Base-by-base conservation (phyloP, 2,797 vertebrate species). In the Eurystomus glaucurus region DNA sequence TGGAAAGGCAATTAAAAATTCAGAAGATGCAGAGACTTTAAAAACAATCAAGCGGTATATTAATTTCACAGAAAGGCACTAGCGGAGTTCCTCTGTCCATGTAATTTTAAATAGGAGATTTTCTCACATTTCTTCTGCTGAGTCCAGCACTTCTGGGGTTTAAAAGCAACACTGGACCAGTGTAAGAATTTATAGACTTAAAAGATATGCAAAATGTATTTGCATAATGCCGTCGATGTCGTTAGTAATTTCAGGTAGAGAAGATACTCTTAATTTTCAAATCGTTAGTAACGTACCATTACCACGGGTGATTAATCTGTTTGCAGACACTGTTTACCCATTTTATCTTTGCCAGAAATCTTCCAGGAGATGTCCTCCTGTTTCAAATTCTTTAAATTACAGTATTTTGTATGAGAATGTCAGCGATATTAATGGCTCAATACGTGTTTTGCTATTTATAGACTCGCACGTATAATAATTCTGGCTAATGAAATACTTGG, bases 311-410 rank as follows among this genome's bases (percentile, higher is more conserved):
- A 92, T 91, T 77, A 92, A 85, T 94, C 66, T 88, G 74, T 85
- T 96, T 93, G 72, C 61, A 82, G 90, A 50, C 39, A 39, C 46
- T 58, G n/a, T 85, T 96, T 91, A 78, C 80, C 45, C 60, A 39
- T 93, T 94, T 90, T 75, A 16, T 75, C 74, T 92, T 96, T 52
- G 76, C 91, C 83, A 91, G 94, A 90, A 97, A 92, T 86, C 76
- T 92, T 95, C 76, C 85, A 64, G 43, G 54, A 95, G 62, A 92
- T 66, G 41, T 54, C 82, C 64, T 96, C 80, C 70, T 39, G 1
- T 90, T 97, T 92, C 81, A 96, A 97, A 96, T 96, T 96, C 77
- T 96, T 97, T 96, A 95, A 95, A 94, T 97, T 92, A 90, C 84
- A 74, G 25, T 88, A 95, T 93, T 90, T 87, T 18, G 41, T 82